Evolutionary conservation across 2,113 vertebrate genomes (phyloP).

Genomic region (Monopterus albus): DNA sequence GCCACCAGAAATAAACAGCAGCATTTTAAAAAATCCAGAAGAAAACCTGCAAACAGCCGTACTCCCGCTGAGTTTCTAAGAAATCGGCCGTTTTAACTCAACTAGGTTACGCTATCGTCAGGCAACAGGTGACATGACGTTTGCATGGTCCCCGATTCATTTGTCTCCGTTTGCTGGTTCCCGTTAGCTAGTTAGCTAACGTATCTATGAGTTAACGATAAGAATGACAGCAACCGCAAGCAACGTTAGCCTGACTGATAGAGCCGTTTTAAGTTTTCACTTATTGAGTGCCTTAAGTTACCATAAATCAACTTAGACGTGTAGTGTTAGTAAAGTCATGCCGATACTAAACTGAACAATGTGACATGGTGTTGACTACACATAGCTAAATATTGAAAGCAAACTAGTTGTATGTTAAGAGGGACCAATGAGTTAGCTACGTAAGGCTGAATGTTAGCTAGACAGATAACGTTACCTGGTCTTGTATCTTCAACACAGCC

Average conservation of each 20-base stretch:
- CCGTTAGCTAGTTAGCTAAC: constrained; percentile 56
- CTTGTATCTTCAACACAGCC: constrained; percentile 80
- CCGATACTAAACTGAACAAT: no score
- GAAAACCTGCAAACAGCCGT: no score
- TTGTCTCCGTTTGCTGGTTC: background rate
- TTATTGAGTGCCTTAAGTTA: no score
- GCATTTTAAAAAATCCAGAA: background rate
- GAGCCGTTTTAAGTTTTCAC: no score
- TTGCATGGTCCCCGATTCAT: background rate
- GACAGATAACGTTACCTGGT: constrained; percentile 74
- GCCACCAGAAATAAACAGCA: background rate
- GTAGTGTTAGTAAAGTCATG: no score
- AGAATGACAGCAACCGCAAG: background rate
- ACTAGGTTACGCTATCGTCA: background rate
- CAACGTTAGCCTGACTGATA: constrained; percentile 26
- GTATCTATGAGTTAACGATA: constrained; percentile 3
- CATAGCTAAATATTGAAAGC: no score
- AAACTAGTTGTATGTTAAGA: no score
- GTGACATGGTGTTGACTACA: no score
- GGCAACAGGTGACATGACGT: background rate
- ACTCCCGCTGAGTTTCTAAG: background rate
- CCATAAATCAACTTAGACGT: no score
- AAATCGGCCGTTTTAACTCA: background rate
- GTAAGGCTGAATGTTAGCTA: no score
- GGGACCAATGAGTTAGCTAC: no score